phyloP scores from a whole-genome alignment of 2,797 vertebrate genomes.

The Sebastolobus altivelis region DNA sequence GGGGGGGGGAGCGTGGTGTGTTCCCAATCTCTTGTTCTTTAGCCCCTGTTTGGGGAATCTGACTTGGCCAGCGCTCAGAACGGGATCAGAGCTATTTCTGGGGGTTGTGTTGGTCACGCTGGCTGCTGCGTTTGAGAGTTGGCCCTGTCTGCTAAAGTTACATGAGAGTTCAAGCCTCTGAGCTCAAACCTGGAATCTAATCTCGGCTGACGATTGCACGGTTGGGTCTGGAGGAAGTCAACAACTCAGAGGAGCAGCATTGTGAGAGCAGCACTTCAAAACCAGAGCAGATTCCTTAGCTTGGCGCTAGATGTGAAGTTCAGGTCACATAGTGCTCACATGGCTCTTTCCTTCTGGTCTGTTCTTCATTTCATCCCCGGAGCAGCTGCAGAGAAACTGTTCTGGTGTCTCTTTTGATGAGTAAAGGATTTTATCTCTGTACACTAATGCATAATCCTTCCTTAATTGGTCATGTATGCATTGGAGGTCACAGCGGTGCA shows the following conservation, averaged over 20 bases:
- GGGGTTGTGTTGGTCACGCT: slow-evolving; percentile 74
- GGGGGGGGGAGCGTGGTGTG: slow-evolving; percentile 51
- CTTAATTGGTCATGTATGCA: slow-evolving; percentile 1
- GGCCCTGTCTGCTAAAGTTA: slow-evolving; percentile 67
- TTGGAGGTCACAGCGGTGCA: background rate
- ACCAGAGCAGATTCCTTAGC: slow-evolving; percentile 56
- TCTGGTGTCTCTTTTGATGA: slow-evolving; percentile 22
- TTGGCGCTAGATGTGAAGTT: slow-evolving; percentile 62
- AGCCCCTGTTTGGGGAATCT: slow-evolving; percentile 69
- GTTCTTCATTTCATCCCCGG: slow-evolving; percentile 51
- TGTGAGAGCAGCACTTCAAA: slow-evolving; percentile 53
- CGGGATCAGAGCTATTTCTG: slow-evolving; percentile 76
- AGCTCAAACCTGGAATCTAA: slow-evolving; percentile 67
- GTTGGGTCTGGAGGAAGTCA: slow-evolving; percentile 66
- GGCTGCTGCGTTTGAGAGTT: slow-evolving; percentile 52
- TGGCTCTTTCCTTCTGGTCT: slow-evolving; percentile 36
- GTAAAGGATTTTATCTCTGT: slow-evolving; percentile 1
- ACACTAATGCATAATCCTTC: background rate
- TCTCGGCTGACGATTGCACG: slow-evolving; percentile 56
- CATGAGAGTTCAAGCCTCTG: slow-evolving; percentile 58
- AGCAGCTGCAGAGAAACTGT: slow-evolving; percentile 35
- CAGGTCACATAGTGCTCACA: slow-evolving; percentile 55
- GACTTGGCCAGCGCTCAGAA: slow-evolving; percentile 68
- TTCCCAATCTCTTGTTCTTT: slow-evolving; percentile 73
- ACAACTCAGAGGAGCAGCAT: slow-evolving; percentile 40